Evolutionary conservation across 1,140 invertebrate genomes (phyloP), one percentile per base, ranked within the genome.

Genomic region (Bilobella aurantiaca): DNA sequence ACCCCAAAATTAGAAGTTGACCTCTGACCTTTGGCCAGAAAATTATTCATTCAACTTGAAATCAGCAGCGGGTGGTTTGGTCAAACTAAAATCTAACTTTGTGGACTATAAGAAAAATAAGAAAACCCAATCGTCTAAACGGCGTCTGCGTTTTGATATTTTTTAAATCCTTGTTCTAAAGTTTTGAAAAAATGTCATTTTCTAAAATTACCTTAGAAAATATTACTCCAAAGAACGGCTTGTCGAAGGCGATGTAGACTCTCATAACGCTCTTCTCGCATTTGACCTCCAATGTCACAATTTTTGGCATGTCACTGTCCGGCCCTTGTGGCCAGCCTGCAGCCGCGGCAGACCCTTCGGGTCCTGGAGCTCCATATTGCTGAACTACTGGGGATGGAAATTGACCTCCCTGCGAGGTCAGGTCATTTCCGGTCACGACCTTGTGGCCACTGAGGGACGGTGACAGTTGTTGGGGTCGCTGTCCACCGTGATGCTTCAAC

Each of bases 201-300:
- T n/a, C n/a, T n/a, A n/a, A n/a, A n/a, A 3, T 63, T 37, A 72
- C 70, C 70, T 93, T 93, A 61, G 88, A 91, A 79, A 95, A 96
- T 30, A 96, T 89, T 63, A 95, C 93, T 2, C 93, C 93, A 74
- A 91, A 92, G 80, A 96, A 96, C 1, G 93, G 91, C 74, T 93
- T 90, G 74, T 96, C 92, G 74, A 96, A 95, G 65, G 89, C 88
- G 1, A 96, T 81, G 71, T 89, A 91, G 1, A 95, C 90, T 75
- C 91, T 87, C 93, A 96, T 96, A 42, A 89, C 82, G 75, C 87
- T 93, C 75, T 94, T 95, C 77, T 95, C 92, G 77, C 93, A 96
- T 76, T 94, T 93, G 0, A 95, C 92, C 74, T 96, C 91, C 0
- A 95, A 78, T 1, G 89, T 89, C 1, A 91, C 84, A 59, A 94